Percentiles rank a stretch among this genome's conserved stretches.
Evolutionary conservation across 1,140 invertebrate genomes (phyloP).

Genomic region (Drosophila melanogaster): Release_6_plus_ISO1_MT NT_033777.3:31677501-31678000

Average conservation of each 20-base stretch:
- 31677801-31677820: conserved; percentile 50
- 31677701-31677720: conserved; percentile 16
- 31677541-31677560: conserved; percentile 21
- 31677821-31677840: conserved; percentile 32
- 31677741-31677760: conserved; percentile 1
- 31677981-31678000: too few species aligned
- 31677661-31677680: conserved; percentile 8
- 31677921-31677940: conserved; percentile 37
- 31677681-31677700: conserved; percentile 19
- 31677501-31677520: conserved; percentile 39
- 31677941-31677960: conserved; percentile 50
- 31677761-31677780: conserved; percentile 14
- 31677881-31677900: conserved; percentile 32
- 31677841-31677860: conserved; percentile 21
- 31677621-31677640: not conserved
- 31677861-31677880: conserved; percentile 23
- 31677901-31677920: conserved; percentile 10
- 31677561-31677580: not conserved
- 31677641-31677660: conserved; percentile 3
- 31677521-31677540: conserved; percentile 30
- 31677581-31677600: not conserved
- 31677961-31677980: conserved; percentile 20
- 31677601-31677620: not conserved
- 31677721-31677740: conserved; percentile 19
- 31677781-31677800: conserved; percentile 35